Evolutionary conservation across 1,140 invertebrate genomes (phyloP).

Genomic region (Calephelis nemesis): DNA sequence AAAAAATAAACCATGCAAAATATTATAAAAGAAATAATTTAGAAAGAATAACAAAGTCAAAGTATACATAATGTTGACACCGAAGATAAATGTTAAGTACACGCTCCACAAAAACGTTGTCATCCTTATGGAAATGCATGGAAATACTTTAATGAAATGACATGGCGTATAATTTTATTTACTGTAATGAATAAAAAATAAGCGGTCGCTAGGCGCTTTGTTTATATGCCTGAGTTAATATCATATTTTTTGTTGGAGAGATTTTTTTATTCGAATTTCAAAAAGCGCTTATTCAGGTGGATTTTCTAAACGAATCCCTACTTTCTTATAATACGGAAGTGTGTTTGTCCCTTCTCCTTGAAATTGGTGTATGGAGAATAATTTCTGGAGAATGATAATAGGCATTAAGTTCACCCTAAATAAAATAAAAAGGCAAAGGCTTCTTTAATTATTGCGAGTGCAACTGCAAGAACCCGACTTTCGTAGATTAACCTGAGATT

Average conservation of each 20-base stretch:
- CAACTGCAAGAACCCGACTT: no score
- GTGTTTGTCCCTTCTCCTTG: no score
- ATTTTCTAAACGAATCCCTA: no score
- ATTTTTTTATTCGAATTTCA: no score
- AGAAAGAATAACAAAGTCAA: conserved; percentile 7
- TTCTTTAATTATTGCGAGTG: no score
- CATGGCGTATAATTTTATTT: conserved; percentile 47
- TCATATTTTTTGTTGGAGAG: neutral
- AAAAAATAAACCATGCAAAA: neutral
- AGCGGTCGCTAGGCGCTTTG: conserved; percentile 24
- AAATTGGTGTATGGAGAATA: no score
- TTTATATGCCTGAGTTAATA: conserved; percentile 19
- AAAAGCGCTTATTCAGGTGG: no score
- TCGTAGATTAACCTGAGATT: no score
- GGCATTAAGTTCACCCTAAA: no score
- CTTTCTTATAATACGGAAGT: no score
- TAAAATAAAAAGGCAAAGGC: no score
- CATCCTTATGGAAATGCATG: conserved; percentile 35
- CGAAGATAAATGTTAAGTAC: conserved; percentile 19
- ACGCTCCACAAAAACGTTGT: conserved; percentile 30
- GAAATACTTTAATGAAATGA: conserved; percentile 43
- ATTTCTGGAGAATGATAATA: no score
- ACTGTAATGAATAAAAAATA: conserved; percentile 48
- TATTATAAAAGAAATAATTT: neutral
- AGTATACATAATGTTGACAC: conserved; percentile 13